Percentiles rank a stretch among this genome's conserved stretches.
Evolutionary conservation across 2,888 invertebrate genomes (phyloP).

Genomic region (Smittia aterrima): DNA sequence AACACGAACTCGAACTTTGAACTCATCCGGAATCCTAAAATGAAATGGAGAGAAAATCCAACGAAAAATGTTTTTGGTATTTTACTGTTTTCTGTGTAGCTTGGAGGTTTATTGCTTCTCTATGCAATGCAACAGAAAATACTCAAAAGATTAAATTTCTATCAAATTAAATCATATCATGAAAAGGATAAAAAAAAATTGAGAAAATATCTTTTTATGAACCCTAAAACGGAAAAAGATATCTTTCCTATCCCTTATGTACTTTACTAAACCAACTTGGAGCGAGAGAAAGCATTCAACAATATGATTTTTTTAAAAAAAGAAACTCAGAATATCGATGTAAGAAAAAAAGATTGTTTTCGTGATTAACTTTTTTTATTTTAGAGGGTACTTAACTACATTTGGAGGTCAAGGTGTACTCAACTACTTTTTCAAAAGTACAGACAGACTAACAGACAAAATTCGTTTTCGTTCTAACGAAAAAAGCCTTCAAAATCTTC

Average conservation of each 20-base stretch:
- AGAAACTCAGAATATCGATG: background rate
- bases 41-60: conserved; percentile 53
- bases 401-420: too few relatives aligned
- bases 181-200: background rate
- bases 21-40: conserved; percentile 73
- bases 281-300: background rate
- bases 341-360: too few relatives aligned
- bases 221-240: background rate
- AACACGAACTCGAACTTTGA: conserved; percentile 81
- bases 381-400: too few relatives aligned
- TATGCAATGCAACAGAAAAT: conserved; percentile 6
- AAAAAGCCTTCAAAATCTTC: conserved; percentile 8
- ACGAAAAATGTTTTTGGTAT: conserved; percentile 49
- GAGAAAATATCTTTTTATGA: conserved; percentile 7
- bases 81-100: conserved; percentile 32
- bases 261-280: background rate
- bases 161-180: background rate
- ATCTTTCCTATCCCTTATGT: background rate
- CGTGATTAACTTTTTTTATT: too few relatives aligned
- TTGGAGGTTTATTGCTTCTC: background rate
- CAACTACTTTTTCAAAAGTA: too few relatives aligned
- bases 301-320: too few relatives aligned
- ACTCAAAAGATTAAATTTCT: background rate
- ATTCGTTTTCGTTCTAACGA: too few relatives aligned
- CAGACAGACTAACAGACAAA: too few relatives aligned